Base-by-base conservation (phyloP, 2,113 vertebrate genomes). In the Panurus biarmicus region DNA sequence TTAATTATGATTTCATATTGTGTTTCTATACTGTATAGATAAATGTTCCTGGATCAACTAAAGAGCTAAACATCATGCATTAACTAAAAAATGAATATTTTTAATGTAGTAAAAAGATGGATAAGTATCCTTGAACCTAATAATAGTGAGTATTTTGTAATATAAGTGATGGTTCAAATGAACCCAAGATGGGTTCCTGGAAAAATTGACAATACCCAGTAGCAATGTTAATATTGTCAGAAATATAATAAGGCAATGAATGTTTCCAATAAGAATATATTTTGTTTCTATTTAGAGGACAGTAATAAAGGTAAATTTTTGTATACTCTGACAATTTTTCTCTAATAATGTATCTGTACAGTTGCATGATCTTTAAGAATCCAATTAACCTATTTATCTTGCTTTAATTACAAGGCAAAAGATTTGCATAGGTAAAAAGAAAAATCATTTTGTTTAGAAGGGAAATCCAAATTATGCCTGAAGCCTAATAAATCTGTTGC, bases 401-500 rank as follows among this genome's bases (percentile, higher is more conserved):
- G 28, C 74, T 69, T 57, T 89, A 84, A 96, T 78, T 86, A 87
- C 48, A 92, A 66, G 60, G 51, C 35, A 62, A 87, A 86, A 58
- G 53, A 60, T 95, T 91, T 44, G 18, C 44, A 40, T 57, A 47
- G 57, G 48, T 78, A 88, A 93, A 93, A 74, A 61, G 11, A 73
- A 38, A 87, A 91, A 64, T 26, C 0, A 72, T 72, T 94, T 85
- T 90, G 51, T 96, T 94, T 65, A 61, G 89, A 94, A 94, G 48
- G 50, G 36, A 69, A 95, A 94, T 38, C 50, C 25, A 40, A 87
- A 82, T 67, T 77, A 71, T 62, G 51, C 56, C 65, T 2, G 11
- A 87, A 96, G 65, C 50, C 47, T 92, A 86, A 86, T 78, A 90
- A 96, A 83, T 93, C 57, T 83, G 94, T 93, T 97, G 81, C 86